Evolutionary conservation across 2,888 invertebrate species (phyloP).

Genomic region (Acanthosepion lycidas): DNA sequence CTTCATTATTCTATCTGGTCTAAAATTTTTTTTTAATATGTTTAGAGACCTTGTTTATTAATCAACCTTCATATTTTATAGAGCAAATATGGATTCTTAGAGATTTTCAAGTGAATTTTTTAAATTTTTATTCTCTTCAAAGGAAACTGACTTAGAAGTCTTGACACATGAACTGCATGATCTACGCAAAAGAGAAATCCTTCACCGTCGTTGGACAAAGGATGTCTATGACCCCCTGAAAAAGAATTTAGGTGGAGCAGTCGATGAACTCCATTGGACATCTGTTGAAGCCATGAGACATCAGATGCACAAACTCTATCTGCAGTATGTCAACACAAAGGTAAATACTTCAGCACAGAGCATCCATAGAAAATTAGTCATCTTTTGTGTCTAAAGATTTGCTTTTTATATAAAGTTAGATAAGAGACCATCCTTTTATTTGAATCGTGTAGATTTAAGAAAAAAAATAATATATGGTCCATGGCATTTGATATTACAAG

Average conservation of each 20-base stretch:
- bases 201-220: slow-evolving; percentile 73
- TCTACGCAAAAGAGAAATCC: slow-evolving; percentile 70
- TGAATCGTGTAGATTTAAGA: too few relatives aligned
- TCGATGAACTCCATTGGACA: slow-evolving; percentile 66
- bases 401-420: too few relatives aligned
- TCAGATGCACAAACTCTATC: slow-evolving; percentile 70
- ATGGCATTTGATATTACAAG: too few relatives aligned
- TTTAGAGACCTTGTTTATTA: too few relatives aligned
- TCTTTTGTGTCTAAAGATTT: too few relatives aligned
- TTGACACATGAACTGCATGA: slow-evolving; percentile 56
- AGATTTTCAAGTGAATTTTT: not conserved
- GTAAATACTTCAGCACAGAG: slow-evolving; percentile 55
- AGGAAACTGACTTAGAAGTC: not conserved
- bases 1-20: too few relatives aligned
- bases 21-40: too few relatives aligned
- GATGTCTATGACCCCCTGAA: slow-evolving; percentile 71
- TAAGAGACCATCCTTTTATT: too few relatives aligned
- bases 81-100: too few relatives aligned
- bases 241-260: slow-evolving; percentile 65
- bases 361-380: too few relatives aligned
- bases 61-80: too few relatives aligned
- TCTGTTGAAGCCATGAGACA: slow-evolving; percentile 67
- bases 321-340: slow-evolving; percentile 72
- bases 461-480: too few relatives aligned
- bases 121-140: not conserved